Base-by-base conservation (phyloP, 2,113 vertebrate species). In the Prinia subflava region DNA sequence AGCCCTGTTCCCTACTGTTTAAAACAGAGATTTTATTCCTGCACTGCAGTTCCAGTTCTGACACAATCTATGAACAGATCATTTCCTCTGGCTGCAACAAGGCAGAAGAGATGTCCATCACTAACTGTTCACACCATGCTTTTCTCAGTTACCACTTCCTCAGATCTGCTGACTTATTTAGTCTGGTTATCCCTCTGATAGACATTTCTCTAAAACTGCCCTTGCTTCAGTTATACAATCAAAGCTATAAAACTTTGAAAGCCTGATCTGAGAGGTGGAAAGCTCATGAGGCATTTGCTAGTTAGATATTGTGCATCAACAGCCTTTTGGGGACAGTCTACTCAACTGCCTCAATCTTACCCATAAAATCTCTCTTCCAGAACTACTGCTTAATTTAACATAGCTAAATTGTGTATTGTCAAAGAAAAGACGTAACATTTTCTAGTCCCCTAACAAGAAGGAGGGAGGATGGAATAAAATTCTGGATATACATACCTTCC, bases 61-160 rank as follows among this genome's bases (percentile, higher is more conserved):
- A 83, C 75, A 42, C 14, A 18, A 33, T 23, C 67, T 78, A 24
- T 7, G 33, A 76, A 65, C 35, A 92, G 82, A 59, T 30, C 75
- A 49, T 83, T 83, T 92, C 60, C 78, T 64, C 52, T 60, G 31
- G 35, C 83, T 83, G 64, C 47, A 67, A 42, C 41, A 77, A 25
- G 59, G 59, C 37, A 62, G 35, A 62, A 39, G 53, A 83, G 50
- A 65, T 3, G 16, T 70, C 88, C 79, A 65, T 55, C 63, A 47
- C 55, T 68, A 70, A 87, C 55, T 7, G 11, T 37, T 69, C 92
- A 74, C 0, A 0, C 56, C 64, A 62, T 7, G 76, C 55, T 75
- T 87, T 63, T 59, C 85, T 83, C 76, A 60, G 59, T 88, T 57
- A 95, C 79, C 68, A 89, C 92, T 96, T 96, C 90, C 94, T 92